These are phyloP conservation scores for Chondrosia reniformis DNA, from an alignment of 37 sponge, comb jelly and placozoan species.

Conservation along the genomic window DNA sequence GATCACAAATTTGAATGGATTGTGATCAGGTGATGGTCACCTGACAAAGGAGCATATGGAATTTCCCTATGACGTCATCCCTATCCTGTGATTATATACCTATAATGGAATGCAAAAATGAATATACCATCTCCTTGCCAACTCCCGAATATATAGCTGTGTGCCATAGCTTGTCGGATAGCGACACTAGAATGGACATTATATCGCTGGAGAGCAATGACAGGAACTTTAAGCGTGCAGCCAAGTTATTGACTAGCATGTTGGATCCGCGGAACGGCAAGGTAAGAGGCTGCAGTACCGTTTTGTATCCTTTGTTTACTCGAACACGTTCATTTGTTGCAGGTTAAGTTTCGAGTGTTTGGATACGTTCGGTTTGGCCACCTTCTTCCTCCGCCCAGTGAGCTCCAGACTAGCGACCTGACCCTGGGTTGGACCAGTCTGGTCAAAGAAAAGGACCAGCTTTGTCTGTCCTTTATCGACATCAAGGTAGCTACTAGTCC, in stretches of 20 bases:
- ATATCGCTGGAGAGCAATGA: neutral
- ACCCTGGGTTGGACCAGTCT: conserved; percentile 17
- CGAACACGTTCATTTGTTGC: neutral
- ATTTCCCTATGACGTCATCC: too few relatives aligned
- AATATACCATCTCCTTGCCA: too few relatives aligned
- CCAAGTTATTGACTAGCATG: conserved; percentile 6
- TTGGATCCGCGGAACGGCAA: conserved; percentile 12
- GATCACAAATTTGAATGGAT: too few relatives aligned
- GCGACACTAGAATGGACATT: neutral
- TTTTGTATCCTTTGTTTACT: neutral
- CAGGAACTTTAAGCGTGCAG: conserved; percentile 3
- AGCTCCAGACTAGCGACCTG: neutral
- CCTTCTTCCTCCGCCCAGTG: neutral
- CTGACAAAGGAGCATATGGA: too few relatives aligned
- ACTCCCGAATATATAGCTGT: too few relatives aligned
- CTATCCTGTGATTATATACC: too few relatives aligned
- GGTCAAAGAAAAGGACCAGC: conserved; percentile 15
- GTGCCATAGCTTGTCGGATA: too few relatives aligned
- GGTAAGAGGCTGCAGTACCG: neutral
- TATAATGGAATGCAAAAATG: too few relatives aligned
- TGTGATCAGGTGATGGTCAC: too few relatives aligned
- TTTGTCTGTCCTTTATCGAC: conserved; percentile 13
- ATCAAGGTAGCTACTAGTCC: too few relatives aligned
- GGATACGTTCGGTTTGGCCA: conserved; percentile 8
- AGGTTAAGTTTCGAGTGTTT: conserved; percentile 24